Percentiles rank a stretch among this genome's conserved stretches.
phyloP scores from a whole-genome alignment of 2,113 vertebrate genomes.

The Azemiops feae region DNA sequence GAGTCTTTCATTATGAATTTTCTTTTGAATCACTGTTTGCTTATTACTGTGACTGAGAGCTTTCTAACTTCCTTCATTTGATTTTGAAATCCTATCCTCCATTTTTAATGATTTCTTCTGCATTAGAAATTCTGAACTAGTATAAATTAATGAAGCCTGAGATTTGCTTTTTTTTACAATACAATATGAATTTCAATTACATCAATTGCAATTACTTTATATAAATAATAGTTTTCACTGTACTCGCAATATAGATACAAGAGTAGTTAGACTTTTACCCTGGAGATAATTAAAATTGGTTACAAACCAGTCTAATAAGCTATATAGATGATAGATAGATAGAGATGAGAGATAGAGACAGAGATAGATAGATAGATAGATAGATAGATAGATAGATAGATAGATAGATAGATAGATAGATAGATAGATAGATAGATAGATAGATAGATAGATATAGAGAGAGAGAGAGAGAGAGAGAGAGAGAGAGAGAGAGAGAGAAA shows the following conservation, averaged over 20 bases:
- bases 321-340: not conserved
- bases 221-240: not conserved
- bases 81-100: not conserved
- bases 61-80: not conserved
- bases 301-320: not conserved
- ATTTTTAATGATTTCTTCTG: slow-evolving; percentile 9
- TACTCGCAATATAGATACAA: not conserved
- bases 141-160: not conserved
- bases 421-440: too few species aligned
- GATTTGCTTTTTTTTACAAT: not conserved
- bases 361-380: too few species aligned
- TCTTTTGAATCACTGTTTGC: slow-evolving; percentile 31
- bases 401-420: too few species aligned
- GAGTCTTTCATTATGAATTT: slow-evolving; percentile 29
- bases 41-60: slow-evolving; percentile 6
- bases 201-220: not conserved
- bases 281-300: not conserved
- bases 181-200: not conserved
- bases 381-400: too few species aligned
- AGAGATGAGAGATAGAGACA: too few species aligned
- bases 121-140: not conserved
- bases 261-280: not conserved
- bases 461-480: too few species aligned
- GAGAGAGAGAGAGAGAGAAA: too few species aligned
- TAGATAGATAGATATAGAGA: too few species aligned